Conservation (phyloP, 2,113 vertebrate species). For the Steatornis caripensis region DNA sequence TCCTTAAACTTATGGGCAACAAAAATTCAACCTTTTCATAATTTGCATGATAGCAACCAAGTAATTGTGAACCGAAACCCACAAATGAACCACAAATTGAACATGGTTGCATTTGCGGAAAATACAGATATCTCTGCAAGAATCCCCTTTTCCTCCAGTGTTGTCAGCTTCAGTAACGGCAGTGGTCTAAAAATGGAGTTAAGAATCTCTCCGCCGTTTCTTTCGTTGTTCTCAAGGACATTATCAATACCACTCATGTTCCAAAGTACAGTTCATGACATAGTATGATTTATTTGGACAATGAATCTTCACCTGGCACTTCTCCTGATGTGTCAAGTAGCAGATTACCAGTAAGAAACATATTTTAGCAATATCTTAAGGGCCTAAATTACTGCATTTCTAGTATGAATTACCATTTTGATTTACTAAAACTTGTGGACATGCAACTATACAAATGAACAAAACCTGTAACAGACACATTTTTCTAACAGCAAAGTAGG, state of each 20-base stretch:
- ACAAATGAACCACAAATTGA: not conserved
- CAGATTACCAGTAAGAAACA: not conserved
- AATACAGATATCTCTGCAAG: not conserved
- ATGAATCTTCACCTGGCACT: not conserved
- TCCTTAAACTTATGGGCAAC: not conserved
- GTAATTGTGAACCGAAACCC: not conserved
- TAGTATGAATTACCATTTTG: not conserved
- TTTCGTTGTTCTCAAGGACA: not conserved
- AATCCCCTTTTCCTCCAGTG: not conserved
- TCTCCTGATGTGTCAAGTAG: not conserved
- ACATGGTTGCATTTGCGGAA: not conserved
- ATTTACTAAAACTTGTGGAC: not conserved
- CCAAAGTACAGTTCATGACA: not conserved
- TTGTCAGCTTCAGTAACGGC: not conserved
- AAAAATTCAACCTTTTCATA: not conserved
- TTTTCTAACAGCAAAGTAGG: not conserved
- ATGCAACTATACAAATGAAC: not conserved
- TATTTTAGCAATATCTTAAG: conserved; percentile 16
- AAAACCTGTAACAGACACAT: not conserved
- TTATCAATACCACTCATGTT: not conserved
- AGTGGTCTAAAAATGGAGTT: not conserved
- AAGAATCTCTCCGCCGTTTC: not conserved
- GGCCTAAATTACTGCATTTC: not conserved
- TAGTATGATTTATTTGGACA: not conserved
- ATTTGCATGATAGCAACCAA: not conserved